Base-by-base conservation (phyloP, 2,888 invertebrate species). In the Apodemia zela region DNA sequence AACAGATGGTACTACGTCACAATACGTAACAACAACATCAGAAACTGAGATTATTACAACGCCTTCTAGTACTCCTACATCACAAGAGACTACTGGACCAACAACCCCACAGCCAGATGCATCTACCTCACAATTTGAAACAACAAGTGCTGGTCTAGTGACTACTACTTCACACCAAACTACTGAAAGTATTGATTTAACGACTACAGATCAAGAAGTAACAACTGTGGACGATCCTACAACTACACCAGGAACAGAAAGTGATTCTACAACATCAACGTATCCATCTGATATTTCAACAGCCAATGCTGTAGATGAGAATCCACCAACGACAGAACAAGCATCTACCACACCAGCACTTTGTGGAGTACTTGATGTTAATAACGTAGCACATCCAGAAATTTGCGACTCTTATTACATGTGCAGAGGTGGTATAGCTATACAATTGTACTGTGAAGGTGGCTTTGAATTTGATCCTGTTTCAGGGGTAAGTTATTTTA, bases 381-480 rank as follows among this genome's bases (percentile, higher is more conserved):
- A 64, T 13, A 60, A 63, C 15, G 21, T 67, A 21, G 58, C 68
- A 4, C 66, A 68, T 59, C 68, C 68, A 11, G 59, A 64, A 38
- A 29, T 51, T 35, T 68, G 67, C 59, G 62, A 66, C 33, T 58
- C 62, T 4, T 68, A 64, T 33, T 66, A 63, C 35, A 60, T 66
- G 62, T 69, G 69, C 33, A 57, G 62, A 1, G 65, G 60, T 42
- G 66, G 66, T 38, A 47, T 58, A 18, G 54, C 67, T 4, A 62
- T 64, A 25, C 61, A 61, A 38, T 38, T 66, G n/a, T 62, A 35
- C 45, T 67, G 67, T 61, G n/a, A 51, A 49, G 35, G 15, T 0
- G 66, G 62, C 5, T 60, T 58, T 25, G 66, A 66, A 47, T 66
- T 66, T 60, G 60, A 66, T 45, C 49, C 59, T 13, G 21, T 35